Evolutionary conservation across 2,797 vertebrate species (phyloP), one percentile per base, ranked within the genome.

Genomic region (Sebastes vulpes): DNA sequence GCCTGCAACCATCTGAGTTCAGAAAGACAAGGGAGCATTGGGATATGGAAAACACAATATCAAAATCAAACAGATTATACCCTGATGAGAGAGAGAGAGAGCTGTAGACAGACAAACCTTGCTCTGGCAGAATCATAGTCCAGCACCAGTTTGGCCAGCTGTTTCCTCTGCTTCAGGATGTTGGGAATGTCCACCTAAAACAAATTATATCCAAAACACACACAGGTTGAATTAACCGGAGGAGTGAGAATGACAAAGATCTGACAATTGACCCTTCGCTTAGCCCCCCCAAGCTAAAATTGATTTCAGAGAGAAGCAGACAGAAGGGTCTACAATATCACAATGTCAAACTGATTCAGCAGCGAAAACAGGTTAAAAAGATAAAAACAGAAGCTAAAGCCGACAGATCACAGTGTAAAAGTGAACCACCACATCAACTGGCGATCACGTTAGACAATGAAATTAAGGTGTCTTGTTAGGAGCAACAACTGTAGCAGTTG

Each of bases 101-200:
- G 56, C 12, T 61, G 50, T 20, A 3, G 21, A 65, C 3, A 0
- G 5, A 60, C 79, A 90, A 76, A 99, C 99, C 99, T 97, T 12
- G 98, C 97, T 96, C 97, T 96, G 80, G 98, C 98, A 38, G 99
- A 99, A 92, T 99, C 99, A 90, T 98, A 99, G 96, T 99, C 99
- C 92, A 99, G 92, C 75, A 99, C 99, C 85, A 99, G 74, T 85
- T 96, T 99, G 65, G 97, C 97, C 52, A 99, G 95, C 92, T 99
- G 99, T 31, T 99, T 98, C 94, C 99, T 97, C 95, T 99, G 98
- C 87, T 99, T 99, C 90, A 98, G 97, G 91, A 99, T 98, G 94
- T 99, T 99, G 0, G 99, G 99, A 81, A 99, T 99, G 80, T 99
- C 99, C 60, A 97, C 92, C 99, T 99, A 69, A 42, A 28, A 92